Base-by-base conservation (phyloP, 2,888 invertebrate genomes). In the Sarcophaga variegata region DNA sequence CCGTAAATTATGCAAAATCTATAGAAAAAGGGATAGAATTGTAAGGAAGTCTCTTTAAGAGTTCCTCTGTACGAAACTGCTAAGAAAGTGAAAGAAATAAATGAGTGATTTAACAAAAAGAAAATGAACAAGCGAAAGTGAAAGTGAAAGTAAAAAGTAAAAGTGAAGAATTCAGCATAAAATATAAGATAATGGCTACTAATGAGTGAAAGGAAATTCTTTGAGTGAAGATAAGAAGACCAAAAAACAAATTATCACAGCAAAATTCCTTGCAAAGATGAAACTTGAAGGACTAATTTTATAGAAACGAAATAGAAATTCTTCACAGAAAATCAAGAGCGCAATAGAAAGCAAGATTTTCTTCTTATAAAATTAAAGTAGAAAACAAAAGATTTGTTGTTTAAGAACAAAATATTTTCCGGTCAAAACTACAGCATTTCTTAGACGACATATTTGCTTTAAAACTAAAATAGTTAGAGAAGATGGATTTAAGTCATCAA, bases 191-290 rank as follows among this genome's bases (percentile, higher is more conserved):
- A 81, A 76, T 64, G 63, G 76, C 62, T 76, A 64, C 71, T 82
- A 82, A 82, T 77, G 82, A 82, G 76, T 25, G 12, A 63, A 77
- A 71, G 64, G 59, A 70, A 45, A 64, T 37, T 77, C 10, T 77
- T 62, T 71, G 71, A 77, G 47, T 60, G 70, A 2, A 10, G 2
- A 10, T 10, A 37, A 8, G 12, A 25, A 25, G 14, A 63, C 22
- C 12, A 63, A 27, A 20, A 63, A 22, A 63, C 20, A 22, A 63
- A 12, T 25, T 25, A 63, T 12, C 25, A 25, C 12, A 63, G 25
- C 4, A 25, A 63, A 63, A 25, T 14, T 59, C n/a, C 2, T 37
- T 37, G 37, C 0, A 37, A 37, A 37, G 37, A 37, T 37, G 37
- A 37, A 37, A 37, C 37, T 37, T 37, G 37, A 37, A 37, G 37